phyloP scores from a whole-genome alignment of 1,140 invertebrate species.

The Nomia melanderi region DNA sequence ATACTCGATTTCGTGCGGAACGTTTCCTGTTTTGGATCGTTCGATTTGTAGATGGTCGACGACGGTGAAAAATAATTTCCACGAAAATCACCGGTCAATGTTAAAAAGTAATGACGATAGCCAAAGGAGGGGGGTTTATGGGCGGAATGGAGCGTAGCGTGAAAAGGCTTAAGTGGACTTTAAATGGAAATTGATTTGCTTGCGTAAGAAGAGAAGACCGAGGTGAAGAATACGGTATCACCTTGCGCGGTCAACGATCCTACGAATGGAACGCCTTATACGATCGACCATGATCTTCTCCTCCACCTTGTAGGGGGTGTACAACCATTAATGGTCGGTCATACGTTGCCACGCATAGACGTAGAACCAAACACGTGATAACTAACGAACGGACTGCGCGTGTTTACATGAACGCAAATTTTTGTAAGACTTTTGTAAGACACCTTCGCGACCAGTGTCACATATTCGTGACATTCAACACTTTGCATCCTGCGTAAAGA shows the following conservation, averaged over 20 bases:
- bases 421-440: not conserved
- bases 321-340: conserved; percentile 64
- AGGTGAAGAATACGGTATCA: conserved; percentile 61
- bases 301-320: conserved; percentile 70
- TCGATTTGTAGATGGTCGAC: not conserved
- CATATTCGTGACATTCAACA: no score
- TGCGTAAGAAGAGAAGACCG: conserved; percentile 58
- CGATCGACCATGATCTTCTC: conserved; percentile 61
- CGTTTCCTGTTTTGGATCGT: not conserved
- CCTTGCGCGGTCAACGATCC: conserved; percentile 71
- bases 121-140: not conserved
- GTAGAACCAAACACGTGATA: not conserved
- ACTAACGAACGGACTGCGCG: not conserved
- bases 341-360: conserved; percentile 18
- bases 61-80: conserved; percentile 38
- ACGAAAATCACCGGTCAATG: conserved; percentile 21
- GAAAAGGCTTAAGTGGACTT: conserved; percentile 33
- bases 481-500: no score
- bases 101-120: conserved; percentile 13
- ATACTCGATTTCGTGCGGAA: not conserved
- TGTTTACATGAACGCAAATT: not conserved
- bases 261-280: conserved; percentile 62
- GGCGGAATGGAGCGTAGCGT: not conserved
- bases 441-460: no score
- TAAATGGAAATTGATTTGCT: conserved; percentile 71